These are phyloP conservation scores for Amphibalanus amphitrite DNA, from an alignment of 1,140 invertebrate species.

Conservation along the genomic window DNA sequence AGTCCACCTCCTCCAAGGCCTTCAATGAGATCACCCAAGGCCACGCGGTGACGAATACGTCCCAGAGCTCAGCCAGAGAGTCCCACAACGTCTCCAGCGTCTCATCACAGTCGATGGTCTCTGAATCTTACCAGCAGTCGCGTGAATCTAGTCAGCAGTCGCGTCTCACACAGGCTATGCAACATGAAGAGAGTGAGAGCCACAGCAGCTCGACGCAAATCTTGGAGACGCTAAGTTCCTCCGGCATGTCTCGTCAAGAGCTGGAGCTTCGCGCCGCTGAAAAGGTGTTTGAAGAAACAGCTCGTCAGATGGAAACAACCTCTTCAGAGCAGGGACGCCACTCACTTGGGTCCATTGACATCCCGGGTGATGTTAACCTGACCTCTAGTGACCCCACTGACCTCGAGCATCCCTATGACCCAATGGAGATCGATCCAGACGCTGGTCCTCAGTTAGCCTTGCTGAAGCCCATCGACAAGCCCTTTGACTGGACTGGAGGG, in stretches of 20 bases:
- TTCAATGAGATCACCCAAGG: neutral
- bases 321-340: too few relatives aligned
- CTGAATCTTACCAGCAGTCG: too few relatives aligned
- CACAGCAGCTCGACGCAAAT: neutral
- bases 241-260: neutral
- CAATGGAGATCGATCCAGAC: neutral
- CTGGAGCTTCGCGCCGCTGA: neutral
- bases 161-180: neutral
- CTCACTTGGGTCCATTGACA: neutral
- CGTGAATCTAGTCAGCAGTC: neutral
- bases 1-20: neutral
- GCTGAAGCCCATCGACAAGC: too few relatives aligned
- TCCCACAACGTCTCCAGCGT: too few relatives aligned
- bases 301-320: neutral
- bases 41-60: too few relatives aligned
- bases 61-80: too few relatives aligned
- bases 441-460: too few relatives aligned
- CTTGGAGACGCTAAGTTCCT: neutral
- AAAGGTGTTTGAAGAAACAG: neutral
- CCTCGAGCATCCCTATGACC: neutral
- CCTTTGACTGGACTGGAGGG: too few relatives aligned
- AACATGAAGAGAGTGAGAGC: neutral
- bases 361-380: neutral
- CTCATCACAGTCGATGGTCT: too few relatives aligned
- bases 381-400: neutral